Conservation (phyloP, 2,797 vertebrate genomes). For the Oryzias dopingdopingensis region DNA sequence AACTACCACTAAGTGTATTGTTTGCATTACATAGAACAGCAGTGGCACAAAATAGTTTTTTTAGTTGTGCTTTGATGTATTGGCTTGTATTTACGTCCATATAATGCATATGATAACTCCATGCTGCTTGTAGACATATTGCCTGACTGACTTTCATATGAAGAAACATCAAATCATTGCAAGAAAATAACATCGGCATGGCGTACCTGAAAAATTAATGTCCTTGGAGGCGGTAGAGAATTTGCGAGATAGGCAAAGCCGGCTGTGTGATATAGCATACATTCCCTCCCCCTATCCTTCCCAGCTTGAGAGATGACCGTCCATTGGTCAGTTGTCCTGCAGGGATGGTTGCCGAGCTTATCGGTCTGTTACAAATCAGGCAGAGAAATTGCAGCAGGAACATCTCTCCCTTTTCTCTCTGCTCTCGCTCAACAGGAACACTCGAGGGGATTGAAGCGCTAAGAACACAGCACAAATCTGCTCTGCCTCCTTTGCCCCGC, state of each 20-base stretch:
- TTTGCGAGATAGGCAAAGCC: constrained; percentile 35
- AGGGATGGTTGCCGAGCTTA: constrained; percentile 61
- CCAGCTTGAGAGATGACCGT: constrained; percentile 35
- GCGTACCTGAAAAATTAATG: constrained; percentile 60
- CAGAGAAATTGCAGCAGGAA: constrained; percentile 63
- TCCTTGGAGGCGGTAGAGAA: constrained; percentile 58
- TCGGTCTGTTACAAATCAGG: constrained; percentile 66
- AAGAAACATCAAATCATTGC: constrained; percentile 58
- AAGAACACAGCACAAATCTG: constrained; percentile 57
- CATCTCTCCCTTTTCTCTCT: constrained; percentile 41
- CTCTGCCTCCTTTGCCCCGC: constrained; percentile 31
- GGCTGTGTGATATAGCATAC: constrained; percentile 20
- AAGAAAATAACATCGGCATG: constrained; percentile 55
- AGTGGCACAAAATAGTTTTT: constrained; percentile 18
- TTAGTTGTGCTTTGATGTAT: constrained; percentile 37
- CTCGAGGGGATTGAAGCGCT: constrained; percentile 55
- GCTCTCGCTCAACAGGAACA: constrained; percentile 45
- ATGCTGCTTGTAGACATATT: constrained; percentile 32
- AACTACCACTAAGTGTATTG: constrained; percentile 23
- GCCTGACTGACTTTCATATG: constrained; percentile 46
- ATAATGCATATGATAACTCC: constrained; percentile 52
- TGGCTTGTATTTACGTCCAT: constrained; percentile 44
- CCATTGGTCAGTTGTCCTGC: constrained; percentile 65
- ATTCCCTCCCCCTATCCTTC: constrained; percentile 14
- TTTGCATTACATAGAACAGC: constrained; percentile 34